These are phyloP conservation scores for Semibalanus balanoides DNA, from an alignment of 1,140 invertebrate genomes.

Conservation along the genomic window DNA sequence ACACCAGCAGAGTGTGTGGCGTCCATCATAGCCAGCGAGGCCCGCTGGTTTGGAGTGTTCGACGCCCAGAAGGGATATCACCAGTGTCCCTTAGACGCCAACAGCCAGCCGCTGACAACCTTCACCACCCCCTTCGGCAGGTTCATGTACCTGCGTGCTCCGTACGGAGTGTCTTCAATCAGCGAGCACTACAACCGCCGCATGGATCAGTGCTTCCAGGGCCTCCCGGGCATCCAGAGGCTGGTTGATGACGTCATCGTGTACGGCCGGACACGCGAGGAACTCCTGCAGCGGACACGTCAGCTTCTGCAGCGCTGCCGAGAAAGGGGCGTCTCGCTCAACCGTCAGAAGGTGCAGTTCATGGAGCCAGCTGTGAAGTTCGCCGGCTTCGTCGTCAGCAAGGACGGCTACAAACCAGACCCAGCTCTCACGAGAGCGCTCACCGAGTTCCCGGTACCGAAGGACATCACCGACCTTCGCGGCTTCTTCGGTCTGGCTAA, in stretches of 20 bases:
- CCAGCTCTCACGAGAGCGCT: conserved; percentile 11
- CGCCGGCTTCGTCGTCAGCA: conserved; percentile 18
- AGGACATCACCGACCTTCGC: conserved; percentile 11
- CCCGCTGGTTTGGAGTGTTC: not conserved
- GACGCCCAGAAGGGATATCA: not conserved
- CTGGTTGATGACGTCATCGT: conserved; percentile 10
- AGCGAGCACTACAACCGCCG: no score
- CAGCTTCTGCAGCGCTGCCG: conserved; percentile 13
- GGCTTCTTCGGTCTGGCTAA: conserved; percentile 13
- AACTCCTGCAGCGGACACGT: not conserved
- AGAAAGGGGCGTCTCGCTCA: conserved; percentile 20
- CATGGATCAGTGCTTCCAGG: no score
- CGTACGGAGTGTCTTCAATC: conserved; percentile 10
- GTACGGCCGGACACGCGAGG: conserved; percentile 6
- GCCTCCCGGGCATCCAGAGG: not conserved
- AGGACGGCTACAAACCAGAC: conserved; percentile 10
- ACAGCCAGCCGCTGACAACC: not conserved
- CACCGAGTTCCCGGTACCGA: conserved; percentile 12
- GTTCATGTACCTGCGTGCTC: not conserved
- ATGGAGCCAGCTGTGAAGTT: conserved; percentile 22
- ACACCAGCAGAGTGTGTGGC: not conserved
- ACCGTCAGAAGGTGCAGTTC: conserved; percentile 20
- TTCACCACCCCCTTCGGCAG: no score
- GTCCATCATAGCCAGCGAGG: not conserved
- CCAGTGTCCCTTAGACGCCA: not conserved